Evolutionary conservation across 2,113 vertebrate species (phyloP), one percentile per base, ranked within the genome.

Genomic region (Heterochromis multidens): DNA sequence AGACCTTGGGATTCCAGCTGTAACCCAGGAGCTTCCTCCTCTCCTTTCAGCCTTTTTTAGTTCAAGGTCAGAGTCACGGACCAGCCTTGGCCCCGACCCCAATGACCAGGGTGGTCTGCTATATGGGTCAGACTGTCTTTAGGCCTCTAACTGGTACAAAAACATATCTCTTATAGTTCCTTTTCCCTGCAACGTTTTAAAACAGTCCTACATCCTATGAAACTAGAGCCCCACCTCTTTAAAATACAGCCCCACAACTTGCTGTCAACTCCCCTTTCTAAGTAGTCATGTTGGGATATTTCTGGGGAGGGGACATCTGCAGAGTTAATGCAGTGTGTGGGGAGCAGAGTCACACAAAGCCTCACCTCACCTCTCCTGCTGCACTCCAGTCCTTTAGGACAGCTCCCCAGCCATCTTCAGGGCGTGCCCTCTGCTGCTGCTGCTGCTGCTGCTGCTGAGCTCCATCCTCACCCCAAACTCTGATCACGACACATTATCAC

Each of bases 21-120:
- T 93, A 88, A 91, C 94, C 95, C 87, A 91, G 92, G 74, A 77
- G 92, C 93, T 95, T 97, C 96, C 96, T 97, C 88, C 96, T 96
- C 96, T 96, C 96, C 96, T 97, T 96, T 96, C 91, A 95, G 95
- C 96, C 95, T 95, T 95, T 97, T 97, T 96, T 95, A 96, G 84
- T 93, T 93, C 94, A 96, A 95, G 96, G 96, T 96, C 96, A 94
- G 88, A 89, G 89, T 84, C 89, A 80, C 46, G 31, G 88, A 90
- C 84, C 79, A 79, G 81, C 88, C 77, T 87, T 92, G 89, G 84
- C 89, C 87, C 85, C 63, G 54, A 86, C 85, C 78, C 79, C 49
- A 37, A 49, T 72, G 87, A 46, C 65, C 70, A 33, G 63, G 89
- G 80, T 84, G 80, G 72, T 88, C 60, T 37, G 65, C 79, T 87